Evolutionary conservation across 1,140 invertebrate genomes (phyloP), one percentile per base, ranked within the genome.

Genomic region (Ceratosolen fusciceps): DNA sequence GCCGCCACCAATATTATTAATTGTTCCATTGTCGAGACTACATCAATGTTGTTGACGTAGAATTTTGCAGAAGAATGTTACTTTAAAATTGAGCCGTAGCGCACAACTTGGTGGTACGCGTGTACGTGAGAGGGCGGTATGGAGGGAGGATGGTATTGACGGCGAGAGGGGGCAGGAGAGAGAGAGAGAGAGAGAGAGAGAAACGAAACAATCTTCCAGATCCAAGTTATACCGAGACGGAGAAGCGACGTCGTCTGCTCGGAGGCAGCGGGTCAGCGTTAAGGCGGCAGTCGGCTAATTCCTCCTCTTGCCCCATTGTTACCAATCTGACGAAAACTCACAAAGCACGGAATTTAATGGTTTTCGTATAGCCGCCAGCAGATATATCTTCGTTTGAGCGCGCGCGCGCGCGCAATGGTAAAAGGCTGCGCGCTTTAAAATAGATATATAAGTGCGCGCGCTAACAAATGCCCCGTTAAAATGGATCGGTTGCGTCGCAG

Each of bases 1-100:
- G 92, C 91, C 49, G 95, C 94, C 82, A 96, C 91, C 60, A 94
- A 86, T 82, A 92, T 90, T 39, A 92, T 85, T 80, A 93, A 82
- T 19, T 89, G 84, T 83, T 91, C 90, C 81, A 85, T 87, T 73
- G 0, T 39, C 21, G 1, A 39, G 9, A 52, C 19, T 75, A 52
- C 43, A 49, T 65, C 49, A 60, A 62, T 47, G 34, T 62, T 72
- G 26, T 39, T 14, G 37, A 8, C 65, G 70, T 77, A 68, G n/a
- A n/a, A n/a, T n/a, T n/a, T n/a, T n/a, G n/a, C n/a, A n/a, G n/a
- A n/a, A n/a, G n/a, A n/a, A n/a, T n/a, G n/a, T n/a, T n/a, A n/a
- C n/a, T n/a, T n/a, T n/a, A n/a, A n/a, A n/a, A n/a, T n/a, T n/a
- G n/a, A n/a, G n/a, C n/a, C n/a, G n/a, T n/a, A n/a, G n/a, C n/a